Evolutionary conservation across 2,888 invertebrate species (phyloP).

Genomic region (Hybos culiciformis): DNA sequence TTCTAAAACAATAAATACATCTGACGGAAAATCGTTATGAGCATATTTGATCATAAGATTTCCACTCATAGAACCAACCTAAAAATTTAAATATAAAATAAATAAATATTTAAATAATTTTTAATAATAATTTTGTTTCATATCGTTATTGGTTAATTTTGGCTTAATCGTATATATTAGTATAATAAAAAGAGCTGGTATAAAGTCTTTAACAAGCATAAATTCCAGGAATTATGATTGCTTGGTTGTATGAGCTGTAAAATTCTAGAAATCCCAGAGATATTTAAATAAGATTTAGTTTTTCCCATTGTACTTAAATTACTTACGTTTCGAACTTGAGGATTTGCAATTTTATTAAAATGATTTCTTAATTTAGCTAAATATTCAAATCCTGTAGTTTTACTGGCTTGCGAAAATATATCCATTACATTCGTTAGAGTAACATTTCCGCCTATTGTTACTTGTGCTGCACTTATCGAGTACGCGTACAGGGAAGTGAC

Average conservation of each 20-base stretch:
- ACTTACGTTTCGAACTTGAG: conserved; percentile 52
- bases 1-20: conserved; percentile 44
- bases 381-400: conserved; percentile 40
- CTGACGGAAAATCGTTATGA: conserved; percentile 55
- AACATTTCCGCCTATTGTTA: conserved; percentile 31
- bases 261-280: no score
- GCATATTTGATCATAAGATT: conserved; percentile 54
- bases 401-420: conserved; percentile 32
- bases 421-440: conserved; percentile 41
- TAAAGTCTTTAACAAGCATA: no score
- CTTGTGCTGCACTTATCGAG: conserved; percentile 20
- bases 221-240: no score
- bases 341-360: conserved; percentile 49
- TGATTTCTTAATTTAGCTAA: conserved; percentile 38
- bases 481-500: conserved; percentile 42
- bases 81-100: conserved; percentile 14
- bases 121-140: not conserved
- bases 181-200: no score
- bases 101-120: not conserved
- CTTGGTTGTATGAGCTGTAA: no score
- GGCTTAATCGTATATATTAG: no score
- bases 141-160: no score
- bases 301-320: not conserved
- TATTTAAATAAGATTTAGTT: no score
- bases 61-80: conserved; percentile 54